Percentiles rank a stretch among this genome's conserved stretches.
Evolutionary conservation across 2,888 invertebrate species (phyloP).

Genomic region (Hirtodrosophila confusa): DNA sequence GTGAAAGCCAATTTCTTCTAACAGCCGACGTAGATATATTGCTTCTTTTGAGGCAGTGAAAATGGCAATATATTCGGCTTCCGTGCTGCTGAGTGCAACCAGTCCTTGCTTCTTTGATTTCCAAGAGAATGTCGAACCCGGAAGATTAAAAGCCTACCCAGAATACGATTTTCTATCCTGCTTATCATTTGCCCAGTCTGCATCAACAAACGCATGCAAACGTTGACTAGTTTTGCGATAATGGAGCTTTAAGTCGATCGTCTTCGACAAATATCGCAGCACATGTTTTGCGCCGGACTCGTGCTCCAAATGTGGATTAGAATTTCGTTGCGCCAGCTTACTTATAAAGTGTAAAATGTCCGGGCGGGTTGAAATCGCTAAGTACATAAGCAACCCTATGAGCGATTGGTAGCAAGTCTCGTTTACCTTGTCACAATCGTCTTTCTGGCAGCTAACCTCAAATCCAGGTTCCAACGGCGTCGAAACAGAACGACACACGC

Average conservation of each 20-base stretch:
- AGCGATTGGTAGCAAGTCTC: slow-evolving; percentile 36
- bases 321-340: slow-evolving; percentile 51
- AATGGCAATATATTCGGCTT: no score
- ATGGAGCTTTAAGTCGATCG: slow-evolving; percentile 10
- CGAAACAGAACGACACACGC: slow-evolving; percentile 31
- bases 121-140: no score
- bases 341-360: slow-evolving; percentile 50
- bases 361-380: slow-evolving; percentile 42
- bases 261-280: slow-evolving; percentile 14
- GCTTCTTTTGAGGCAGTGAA: no score
- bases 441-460: slow-evolving; percentile 33
- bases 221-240: slow-evolving; percentile 1
- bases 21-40: no score
- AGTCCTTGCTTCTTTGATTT: no score
- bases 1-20: no score
- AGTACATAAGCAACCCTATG: slow-evolving; percentile 41
- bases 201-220: slow-evolving; percentile 6
- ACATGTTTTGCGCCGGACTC: slow-evolving; percentile 45
- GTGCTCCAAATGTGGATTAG: slow-evolving; percentile 52
- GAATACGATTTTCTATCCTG: no score
- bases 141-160: no score
- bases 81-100: no score
- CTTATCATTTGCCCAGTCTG: slow-evolving; percentile 9
- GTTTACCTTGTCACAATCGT: slow-evolving; percentile 19
- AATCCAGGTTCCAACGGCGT: slow-evolving; percentile 17